Evolutionary conservation across 2,797 vertebrate species (phyloP), one percentile per base, ranked within the genome.

Genomic region (Lindbergichthys nudifrons): DNA sequence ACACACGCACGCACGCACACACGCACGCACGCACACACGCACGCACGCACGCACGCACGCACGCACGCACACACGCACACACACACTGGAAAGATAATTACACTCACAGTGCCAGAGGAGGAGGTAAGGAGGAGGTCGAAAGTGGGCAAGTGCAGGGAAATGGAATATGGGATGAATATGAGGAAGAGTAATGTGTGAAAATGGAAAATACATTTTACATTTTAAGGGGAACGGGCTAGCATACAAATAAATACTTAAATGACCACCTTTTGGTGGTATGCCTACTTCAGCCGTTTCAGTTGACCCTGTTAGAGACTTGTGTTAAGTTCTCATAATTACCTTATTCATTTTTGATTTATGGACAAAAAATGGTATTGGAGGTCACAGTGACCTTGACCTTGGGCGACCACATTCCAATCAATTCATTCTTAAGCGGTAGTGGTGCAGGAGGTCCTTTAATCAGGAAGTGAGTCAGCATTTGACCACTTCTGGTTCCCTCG

Each of bases 91-190:
- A 23, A 23, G 23, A 23, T 23, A 23, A 21, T 15, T 54, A 52
- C 26, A 48, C 54, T 46, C 60, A 30, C 18, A 52, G 12, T 75
- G 66, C 61, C 68, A 82, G 54, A 62, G 72, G 23, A 23, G 6
- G 60, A 75, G 72, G 72, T 78, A 77, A 76, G 2, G 19, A 46
- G 32, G 46, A 82, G 85, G 73, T 79, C 63, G 41, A 62, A 46
- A 60, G 10, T 3, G 15, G 36, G 32, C 26, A 46, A 60, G 53
- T 5, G 15, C 52, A 4, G 16, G 26, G 0, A 52, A 36, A 47
- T 15, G 4, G 18, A 66, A 60, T 15, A 39, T 5, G 3, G 18
- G 54, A 43, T 60, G 10, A 59, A 45, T 57, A 70, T 39, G 14
- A n/a, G 9, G 18, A 23, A 8, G n/a, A 32, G 3, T 32, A 19